Evolutionary conservation across 2,113 vertebrate genomes (phyloP).

Genomic region (Nibea albiflora): DNA sequence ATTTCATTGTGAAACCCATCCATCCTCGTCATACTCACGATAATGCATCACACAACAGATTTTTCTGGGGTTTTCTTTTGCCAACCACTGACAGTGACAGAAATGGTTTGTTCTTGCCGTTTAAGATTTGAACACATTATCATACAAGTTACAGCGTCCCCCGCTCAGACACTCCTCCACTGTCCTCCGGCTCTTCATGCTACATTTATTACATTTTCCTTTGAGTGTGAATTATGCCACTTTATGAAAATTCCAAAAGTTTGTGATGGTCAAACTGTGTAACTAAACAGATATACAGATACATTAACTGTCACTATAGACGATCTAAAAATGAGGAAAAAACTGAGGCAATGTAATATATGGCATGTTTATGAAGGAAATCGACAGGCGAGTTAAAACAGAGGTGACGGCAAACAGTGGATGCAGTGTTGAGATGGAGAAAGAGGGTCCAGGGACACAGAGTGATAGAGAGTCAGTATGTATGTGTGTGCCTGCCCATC

Average conservation of each 20-base stretch:
- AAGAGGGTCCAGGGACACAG: constrained; percentile 13
- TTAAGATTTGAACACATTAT: neutral
- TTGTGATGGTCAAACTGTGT: neutral
- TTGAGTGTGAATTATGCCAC: neutral
- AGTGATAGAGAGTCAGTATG: constrained; percentile 42
- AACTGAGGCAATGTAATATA: constrained; percentile 1
- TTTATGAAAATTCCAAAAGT: neutral
- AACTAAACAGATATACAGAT: neutral
- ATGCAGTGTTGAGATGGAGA: constrained; percentile 11
- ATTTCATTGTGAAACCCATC: constrained; percentile 57
- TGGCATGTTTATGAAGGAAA: constrained; percentile 28
- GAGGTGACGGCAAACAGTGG: constrained; percentile 10
- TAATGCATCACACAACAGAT: constrained; percentile 13
- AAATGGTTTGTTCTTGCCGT: constrained; percentile 3
- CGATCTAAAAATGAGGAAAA: neutral
- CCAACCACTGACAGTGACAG: constrained; percentile 3
- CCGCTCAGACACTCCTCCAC: neutral
- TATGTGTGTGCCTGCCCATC: constrained; percentile 60
- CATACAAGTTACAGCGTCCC: neutral
- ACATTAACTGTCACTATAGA: neutral
- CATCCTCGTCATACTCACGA: constrained; percentile 26
- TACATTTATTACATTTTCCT: neutral
- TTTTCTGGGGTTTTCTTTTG: constrained; percentile 14
- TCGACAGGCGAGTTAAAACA: constrained; percentile 24
- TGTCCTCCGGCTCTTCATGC: neutral